Evolutionary conservation across 1,140 invertebrate genomes (phyloP), one percentile per base, ranked within the genome.

Genomic region (Ylistrum balloti): DNA sequence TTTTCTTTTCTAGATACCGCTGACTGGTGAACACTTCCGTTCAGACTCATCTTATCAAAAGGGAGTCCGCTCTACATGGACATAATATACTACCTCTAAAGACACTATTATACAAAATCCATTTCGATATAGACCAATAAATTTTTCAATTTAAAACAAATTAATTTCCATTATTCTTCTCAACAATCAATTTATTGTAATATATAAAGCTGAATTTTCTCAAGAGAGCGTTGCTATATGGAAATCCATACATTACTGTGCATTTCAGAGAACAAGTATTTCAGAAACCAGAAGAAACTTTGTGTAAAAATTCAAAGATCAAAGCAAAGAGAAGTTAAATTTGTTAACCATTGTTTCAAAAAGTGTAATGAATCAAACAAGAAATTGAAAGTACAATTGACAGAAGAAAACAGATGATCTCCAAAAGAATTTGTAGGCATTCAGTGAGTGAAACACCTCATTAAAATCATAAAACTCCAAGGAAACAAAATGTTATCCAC

Each of bases 401-500:
- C 3, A 28, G 22, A 28, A 74, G 28, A 74, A 17, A n/a, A 28
- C n/a, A 74, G 7, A 74, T 28, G 5, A 74, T 28, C 22, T 74
- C 5, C 56, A 11, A 45, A 17, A 7, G n/a, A 74, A 74, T 74
- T 28, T 74, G 56, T 9, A 28, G 9, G n/a, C n/a, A 74, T 74
- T 74, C 56, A 28, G 56, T 74, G 22, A 74, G 56, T 74, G 56
- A 74, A 7, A 17, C 56, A 74, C 22, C n/a, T 74, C 56, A 74
- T 9, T 5, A 74, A 74, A 74, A 74, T 17, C 41, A 45, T 74
- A 74, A 74, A 74, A 74, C 56, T 74, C 56, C n/a, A 74, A 74
- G 56, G n/a, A 74, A 28, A 9, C 56, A 74, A 22, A 74, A 74
- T 74, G 56, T 74, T 74, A 74, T 74, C 56, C 56, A 74, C 56